A percentile compares a stretch with the other conserved stretches of the same genome.
Conservation (phyloP, 2,797 vertebrate species). For the Epinephelus coioides region DNA sequence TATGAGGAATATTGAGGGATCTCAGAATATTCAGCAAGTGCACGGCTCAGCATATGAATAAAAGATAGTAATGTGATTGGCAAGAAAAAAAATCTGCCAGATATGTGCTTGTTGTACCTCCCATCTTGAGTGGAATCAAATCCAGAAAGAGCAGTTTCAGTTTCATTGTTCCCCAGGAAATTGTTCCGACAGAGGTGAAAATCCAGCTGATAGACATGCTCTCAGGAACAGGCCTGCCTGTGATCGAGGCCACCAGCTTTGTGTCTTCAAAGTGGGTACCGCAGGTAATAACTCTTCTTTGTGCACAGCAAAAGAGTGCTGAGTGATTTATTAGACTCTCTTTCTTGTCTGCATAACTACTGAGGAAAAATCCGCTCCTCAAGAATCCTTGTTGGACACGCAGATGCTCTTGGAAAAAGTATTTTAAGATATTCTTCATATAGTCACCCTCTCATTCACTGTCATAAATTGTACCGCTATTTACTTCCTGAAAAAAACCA, state of each 20-base stretch:
- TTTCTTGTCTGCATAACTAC: conserved; percentile 56
- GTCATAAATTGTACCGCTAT: conserved; percentile 46
- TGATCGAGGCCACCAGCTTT: conserved; percentile 96
- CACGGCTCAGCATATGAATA: conserved; percentile 26
- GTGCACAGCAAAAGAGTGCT: conserved; percentile 53
- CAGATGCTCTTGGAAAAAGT: conserved; percentile 48
- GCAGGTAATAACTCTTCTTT: conserved; percentile 89
- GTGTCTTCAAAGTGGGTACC: conserved; percentile 97
- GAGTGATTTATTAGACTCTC: conserved; percentile 77
- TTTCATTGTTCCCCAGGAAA: conserved; percentile 87
- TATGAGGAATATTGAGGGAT: conserved; percentile 19
- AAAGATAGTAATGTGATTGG: conserved; percentile 22
- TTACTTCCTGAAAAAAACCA: conserved; percentile 35
- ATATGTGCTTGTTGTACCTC: conserved; percentile 44
- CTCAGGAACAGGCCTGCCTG: conserved; percentile 92
- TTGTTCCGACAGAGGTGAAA: conserved; percentile 94
- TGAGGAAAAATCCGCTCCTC: conserved; percentile 29
- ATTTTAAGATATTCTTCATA: conserved; percentile 25
- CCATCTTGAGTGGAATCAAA: conserved; percentile 57
- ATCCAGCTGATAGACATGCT: conserved; percentile 96
- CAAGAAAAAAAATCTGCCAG: conserved; percentile 4
- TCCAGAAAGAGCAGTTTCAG: conserved; percentile 60
- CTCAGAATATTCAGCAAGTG: conserved; percentile 1
- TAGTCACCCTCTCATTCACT: conserved; percentile 21
- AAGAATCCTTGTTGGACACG: conserved; percentile 28